Evolutionary conservation across 1,140 invertebrate species (phyloP).

Genomic region (Bombus pascuorum): DNA sequence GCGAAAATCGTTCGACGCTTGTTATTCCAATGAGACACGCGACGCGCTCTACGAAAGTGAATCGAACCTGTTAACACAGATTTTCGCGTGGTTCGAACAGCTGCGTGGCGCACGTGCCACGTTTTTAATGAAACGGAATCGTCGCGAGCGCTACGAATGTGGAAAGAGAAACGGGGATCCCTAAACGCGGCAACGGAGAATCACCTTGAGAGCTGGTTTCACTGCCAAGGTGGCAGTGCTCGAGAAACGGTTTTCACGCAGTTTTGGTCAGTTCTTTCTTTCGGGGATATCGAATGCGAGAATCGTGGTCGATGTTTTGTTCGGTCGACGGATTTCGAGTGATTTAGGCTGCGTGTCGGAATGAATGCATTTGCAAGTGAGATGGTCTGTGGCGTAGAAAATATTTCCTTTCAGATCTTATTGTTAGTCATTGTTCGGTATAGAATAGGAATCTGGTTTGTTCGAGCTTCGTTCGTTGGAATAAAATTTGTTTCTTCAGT

Average conservation of each 20-base stretch:
- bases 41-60: constrained; percentile 57
- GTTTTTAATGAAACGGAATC: constrained; percentile 56
- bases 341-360: not conserved
- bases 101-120: constrained; percentile 38
- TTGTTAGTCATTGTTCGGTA: not conserved
- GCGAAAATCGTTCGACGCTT: constrained; percentile 50
- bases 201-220: constrained; percentile 51
- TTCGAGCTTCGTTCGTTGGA: too few relatives aligned
- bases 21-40: constrained; percentile 50
- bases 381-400: too few relatives aligned
- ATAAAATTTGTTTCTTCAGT: too few relatives aligned
- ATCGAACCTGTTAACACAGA: constrained; percentile 42
- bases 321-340: not conserved
- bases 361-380: not conserved
- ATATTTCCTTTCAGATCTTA: too few relatives aligned
- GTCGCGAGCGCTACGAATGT: not conserved
- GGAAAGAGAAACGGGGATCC: constrained; percentile 49
- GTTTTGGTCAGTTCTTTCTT: not conserved
- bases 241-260: not conserved
- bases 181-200: constrained; percentile 38
- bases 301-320: not conserved
- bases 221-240: constrained; percentile 42
- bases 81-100: constrained; percentile 27
- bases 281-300: not conserved
- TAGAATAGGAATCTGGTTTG: too few relatives aligned